These are phyloP conservation scores for Holcopasites calliopsidis DNA, from an alignment of 1,140 invertebrate genomes.

Conservation along the genomic window DNA sequence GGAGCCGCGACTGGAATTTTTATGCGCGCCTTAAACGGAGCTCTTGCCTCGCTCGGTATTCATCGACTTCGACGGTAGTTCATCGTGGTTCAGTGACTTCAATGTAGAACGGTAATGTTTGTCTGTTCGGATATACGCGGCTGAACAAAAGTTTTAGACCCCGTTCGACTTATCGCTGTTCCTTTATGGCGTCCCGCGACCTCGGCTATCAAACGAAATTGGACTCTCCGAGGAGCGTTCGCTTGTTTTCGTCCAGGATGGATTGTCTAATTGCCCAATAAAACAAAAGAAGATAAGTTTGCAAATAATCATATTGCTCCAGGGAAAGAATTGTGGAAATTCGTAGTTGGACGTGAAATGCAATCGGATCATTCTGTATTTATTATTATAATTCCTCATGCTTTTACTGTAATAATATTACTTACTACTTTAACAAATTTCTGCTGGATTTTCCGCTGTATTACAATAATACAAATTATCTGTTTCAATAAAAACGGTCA, in stretches of 20 bases:
- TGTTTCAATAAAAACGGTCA: too few relatives aligned
- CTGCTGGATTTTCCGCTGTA: too few relatives aligned
- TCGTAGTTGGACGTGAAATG: too few relatives aligned
- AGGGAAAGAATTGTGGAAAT: too few relatives aligned
- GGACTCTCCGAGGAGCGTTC: neutral
- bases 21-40: neutral
- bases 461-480: too few relatives aligned
- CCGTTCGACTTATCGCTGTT: neutral
- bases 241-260: neutral
- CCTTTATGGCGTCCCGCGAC: neutral
- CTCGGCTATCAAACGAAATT: neutral
- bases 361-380: too few relatives aligned
- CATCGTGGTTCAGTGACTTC: slow-evolving; percentile 5
- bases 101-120: slow-evolving; percentile 6
- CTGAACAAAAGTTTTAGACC: neutral
- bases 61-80: neutral
- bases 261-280: neutral
- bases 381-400: too few relatives aligned
- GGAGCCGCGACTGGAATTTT: neutral
- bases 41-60: slow-evolving; percentile 1
- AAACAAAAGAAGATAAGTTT: too few relatives aligned
- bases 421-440: too few relatives aligned
- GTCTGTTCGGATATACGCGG: neutral
- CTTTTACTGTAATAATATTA: too few relatives aligned
- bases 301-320: too few relatives aligned